Evolutionary conservation across 2,113 vertebrate genomes (phyloP).

Genomic region (Vidua macroura): DNA sequence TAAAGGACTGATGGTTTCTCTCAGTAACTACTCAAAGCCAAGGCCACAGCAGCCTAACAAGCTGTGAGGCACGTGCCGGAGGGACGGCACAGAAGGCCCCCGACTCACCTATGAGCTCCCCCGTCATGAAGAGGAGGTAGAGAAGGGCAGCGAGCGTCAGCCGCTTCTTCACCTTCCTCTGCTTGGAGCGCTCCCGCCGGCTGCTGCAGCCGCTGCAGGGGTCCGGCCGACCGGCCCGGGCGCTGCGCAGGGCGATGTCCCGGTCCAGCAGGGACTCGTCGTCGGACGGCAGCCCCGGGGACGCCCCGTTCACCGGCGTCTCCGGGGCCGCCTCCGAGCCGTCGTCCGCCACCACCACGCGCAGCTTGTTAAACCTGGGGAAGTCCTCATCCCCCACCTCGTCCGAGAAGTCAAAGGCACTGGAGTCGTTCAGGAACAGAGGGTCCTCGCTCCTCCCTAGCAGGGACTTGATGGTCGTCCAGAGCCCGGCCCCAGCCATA

Average conservation of each 20-base stretch:
- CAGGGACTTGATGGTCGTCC: constrained; percentile 79
- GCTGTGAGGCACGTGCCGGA: background rate
- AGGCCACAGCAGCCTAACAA: background rate
- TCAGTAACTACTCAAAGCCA: background rate
- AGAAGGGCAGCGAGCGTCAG: constrained; percentile 83
- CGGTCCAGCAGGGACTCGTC: constrained; percentile 85
- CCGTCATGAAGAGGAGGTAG: constrained; percentile 92
- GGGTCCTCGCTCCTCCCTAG: constrained; percentile 72
- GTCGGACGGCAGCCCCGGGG: constrained; percentile 71
- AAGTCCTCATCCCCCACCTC: constrained; percentile 80
- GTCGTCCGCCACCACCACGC: constrained; percentile 88
- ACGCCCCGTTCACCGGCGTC: constrained; percentile 73
- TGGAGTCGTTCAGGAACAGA: constrained; percentile 83
- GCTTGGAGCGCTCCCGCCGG: constrained; percentile 75
- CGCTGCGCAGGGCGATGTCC: constrained; percentile 53
- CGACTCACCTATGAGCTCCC: constrained; percentile 90
- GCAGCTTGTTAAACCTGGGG: constrained; percentile 85
- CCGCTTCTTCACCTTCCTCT: constrained; percentile 81
- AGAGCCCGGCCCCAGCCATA: constrained; percentile 81
- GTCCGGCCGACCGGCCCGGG: constrained; percentile 67
- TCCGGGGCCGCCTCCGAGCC: constrained; percentile 55
- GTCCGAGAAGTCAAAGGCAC: constrained; percentile 85
- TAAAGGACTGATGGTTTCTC: background rate
- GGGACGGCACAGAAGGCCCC: background rate
- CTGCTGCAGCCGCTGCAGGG: constrained; percentile 81